phyloP scores from a whole-genome alignment of 2,888 invertebrate species.

The Acanthosepion lycidas region DNA sequence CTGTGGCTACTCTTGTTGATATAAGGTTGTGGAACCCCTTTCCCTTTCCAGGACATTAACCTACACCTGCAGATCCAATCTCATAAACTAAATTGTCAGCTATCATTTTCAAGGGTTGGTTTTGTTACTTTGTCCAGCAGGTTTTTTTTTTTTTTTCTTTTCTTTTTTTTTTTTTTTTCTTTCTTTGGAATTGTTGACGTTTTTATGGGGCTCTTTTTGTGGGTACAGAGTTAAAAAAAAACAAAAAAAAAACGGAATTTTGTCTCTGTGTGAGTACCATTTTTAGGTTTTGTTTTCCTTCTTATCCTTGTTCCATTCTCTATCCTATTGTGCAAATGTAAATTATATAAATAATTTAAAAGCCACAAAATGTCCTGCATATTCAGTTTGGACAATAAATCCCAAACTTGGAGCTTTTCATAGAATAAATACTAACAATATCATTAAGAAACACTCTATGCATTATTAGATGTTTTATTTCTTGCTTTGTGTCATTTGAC shows the following conservation, averaged over 20 bases:
- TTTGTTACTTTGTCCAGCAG: not conserved
- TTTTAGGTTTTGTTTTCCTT: not conserved
- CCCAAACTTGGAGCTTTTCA: not conserved
- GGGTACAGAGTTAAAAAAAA: not conserved
- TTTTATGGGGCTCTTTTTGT: not conserved
- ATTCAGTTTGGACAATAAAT: conserved; percentile 6
- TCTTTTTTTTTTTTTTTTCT: not conserved
- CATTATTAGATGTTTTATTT: not conserved
- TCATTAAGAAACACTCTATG: not conserved
- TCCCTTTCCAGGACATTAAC: not conserved
- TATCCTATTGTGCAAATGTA: not conserved
- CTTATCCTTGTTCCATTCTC: not conserved
- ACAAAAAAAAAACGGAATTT: not conserved
- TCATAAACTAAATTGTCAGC: conserved; percentile 33
- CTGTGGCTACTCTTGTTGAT: not conserved
- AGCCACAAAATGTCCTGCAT: not conserved
- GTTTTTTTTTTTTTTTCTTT: not conserved
- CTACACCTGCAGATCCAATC: not conserved
- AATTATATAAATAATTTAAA: conserved; percentile 13
- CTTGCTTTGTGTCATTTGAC: not conserved
- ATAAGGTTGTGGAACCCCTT: not conserved
- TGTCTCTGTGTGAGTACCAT: not conserved
- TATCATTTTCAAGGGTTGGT: conserved; percentile 9
- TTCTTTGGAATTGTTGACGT: not conserved
- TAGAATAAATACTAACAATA: not conserved